Evolutionary conservation across 2,113 vertebrate genomes (phyloP), one percentile per base, ranked within the genome.

Genomic region (Muntiacus reevesi): DNA sequence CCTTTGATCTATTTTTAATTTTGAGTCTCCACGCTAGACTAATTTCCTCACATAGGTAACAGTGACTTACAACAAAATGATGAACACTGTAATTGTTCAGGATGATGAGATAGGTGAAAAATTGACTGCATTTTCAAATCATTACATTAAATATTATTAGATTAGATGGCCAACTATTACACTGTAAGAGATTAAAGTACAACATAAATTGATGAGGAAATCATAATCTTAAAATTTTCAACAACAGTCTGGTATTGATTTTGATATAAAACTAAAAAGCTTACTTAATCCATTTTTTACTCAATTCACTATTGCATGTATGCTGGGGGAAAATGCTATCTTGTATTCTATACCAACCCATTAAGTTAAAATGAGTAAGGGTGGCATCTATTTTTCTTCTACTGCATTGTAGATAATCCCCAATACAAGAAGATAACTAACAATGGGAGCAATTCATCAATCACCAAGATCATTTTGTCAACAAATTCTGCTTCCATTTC

Each of bases 201-300:
- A 88, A 79, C 36, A 78, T 54, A 74, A 96, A 91, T 28, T 96
- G 74, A 86, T 86, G 50, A 95, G 36, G 60, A 97, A 94, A 97
- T 96, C 64, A 93, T 67, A 47, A 87, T 40, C 85, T 87, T 88
- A 89, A 89, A 47, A 82, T 92, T 90, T 87, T 47, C 11, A 86
- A 54, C 25, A 91, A 95, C 33, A n/a, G 10, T 45, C 82, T 67
- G 2, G n/a, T 87, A 96, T 86, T 92, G 90, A 97, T 97, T 97
- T 94, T 94, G 16, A 92, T 91, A 9, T 94, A 57, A 97, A 95
- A 95, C 45, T 92, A 82, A 96, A 96, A 95, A 90, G 86, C 28
- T n/a, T 64, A 40, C 60, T 94, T 83, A 87, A 82, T 82, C 76
- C 13, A 17, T 7, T 17, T 91, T 93, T 86, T 94, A 33, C 62